phyloP scores from a whole-genome alignment of 1,140 invertebrate genomes.

The Formica exsecta region DNA sequence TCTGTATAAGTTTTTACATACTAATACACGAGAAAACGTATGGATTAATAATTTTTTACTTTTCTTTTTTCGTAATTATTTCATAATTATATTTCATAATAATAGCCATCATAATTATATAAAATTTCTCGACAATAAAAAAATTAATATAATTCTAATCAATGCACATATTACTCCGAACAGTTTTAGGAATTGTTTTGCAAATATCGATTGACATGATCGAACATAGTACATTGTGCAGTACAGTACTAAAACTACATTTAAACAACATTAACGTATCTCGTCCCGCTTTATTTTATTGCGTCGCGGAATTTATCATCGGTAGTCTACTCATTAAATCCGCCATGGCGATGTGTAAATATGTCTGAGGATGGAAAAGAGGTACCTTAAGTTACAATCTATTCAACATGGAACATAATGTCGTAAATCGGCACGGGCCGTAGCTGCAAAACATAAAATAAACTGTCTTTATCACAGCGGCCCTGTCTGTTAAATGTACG shows the following conservation, averaged over 20 bases:
- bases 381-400: conserved; percentile 55
- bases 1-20: not conserved
- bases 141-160: not conserved
- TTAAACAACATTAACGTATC: conserved; percentile 58
- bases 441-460: conserved; percentile 50
- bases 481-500: conserved; percentile 27
- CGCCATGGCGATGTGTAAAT: conserved; percentile 60
- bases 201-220: conserved; percentile 52
- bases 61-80: not conserved
- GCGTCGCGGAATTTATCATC: conserved; percentile 55
- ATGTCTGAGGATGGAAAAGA: conserved; percentile 25
- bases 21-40: not conserved
- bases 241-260: conserved; percentile 37
- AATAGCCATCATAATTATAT: not conserved
- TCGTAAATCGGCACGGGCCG: conserved; percentile 52
- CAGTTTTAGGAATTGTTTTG: conserved; percentile 22
- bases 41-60: not conserved
- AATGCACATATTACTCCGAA: not conserved
- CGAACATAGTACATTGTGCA: not conserved
- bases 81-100: too few species aligned
- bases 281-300: conserved; percentile 54
- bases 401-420: conserved; percentile 55
- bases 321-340: conserved; percentile 61
- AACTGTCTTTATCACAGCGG: conserved; percentile 57
- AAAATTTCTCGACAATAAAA: not conserved